A percentile compares a stretch with the other conserved stretches of the same genome.
Conservation (phyloP, 2,113 vertebrate genomes). For the Cyanoramphus novaezelandiae region DNA sequence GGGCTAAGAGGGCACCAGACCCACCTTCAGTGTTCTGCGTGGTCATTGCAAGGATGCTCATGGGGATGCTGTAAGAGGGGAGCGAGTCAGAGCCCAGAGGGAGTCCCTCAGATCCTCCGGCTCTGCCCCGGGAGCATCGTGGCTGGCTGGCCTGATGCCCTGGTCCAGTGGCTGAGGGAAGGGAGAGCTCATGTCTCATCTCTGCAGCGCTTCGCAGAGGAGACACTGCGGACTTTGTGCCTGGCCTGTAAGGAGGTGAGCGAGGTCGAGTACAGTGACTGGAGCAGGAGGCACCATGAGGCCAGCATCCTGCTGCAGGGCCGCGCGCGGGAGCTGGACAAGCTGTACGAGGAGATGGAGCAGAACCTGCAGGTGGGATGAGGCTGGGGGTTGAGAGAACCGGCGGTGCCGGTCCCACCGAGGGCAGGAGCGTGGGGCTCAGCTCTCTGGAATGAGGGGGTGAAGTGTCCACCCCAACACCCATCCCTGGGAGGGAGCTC, state of each 20-base stretch:
- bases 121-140: neutral
- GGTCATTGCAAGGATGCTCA: neutral
- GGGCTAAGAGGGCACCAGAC: neutral
- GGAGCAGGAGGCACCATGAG: constrained; percentile 74
- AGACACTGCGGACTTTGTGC: constrained; percentile 88
- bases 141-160: neutral
- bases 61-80: neutral
- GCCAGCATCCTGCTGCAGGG: constrained; percentile 73
- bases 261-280: constrained; percentile 72
- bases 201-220: constrained; percentile 76
- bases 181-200: neutral
- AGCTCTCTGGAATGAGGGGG: neutral
- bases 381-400: neutral
- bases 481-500: neutral
- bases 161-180: neutral
- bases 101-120: neutral
- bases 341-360: constrained; percentile 86
- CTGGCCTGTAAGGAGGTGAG: constrained; percentile 85
- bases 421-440: neutral
- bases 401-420: fast-evolving
- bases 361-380: constrained; percentile 80
- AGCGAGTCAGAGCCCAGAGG: neutral
- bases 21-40: neutral
- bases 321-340: constrained; percentile 71
- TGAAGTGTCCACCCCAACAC: neutral